Base-by-base conservation (phyloP, 1,140 invertebrate species). In the Ylistrum balloti region DNA sequence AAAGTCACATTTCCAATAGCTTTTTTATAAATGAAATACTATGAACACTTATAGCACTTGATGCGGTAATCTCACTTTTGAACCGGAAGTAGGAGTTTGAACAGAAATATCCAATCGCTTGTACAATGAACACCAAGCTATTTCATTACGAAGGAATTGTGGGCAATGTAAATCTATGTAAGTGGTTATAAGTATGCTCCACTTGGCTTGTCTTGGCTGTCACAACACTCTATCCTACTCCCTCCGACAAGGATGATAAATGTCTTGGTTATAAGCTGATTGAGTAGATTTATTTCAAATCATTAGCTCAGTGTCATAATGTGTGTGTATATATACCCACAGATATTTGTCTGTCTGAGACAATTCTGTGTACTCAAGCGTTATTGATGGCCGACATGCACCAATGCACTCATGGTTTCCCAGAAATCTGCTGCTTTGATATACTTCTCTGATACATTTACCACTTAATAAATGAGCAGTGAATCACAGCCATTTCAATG, bases 401-500 rank as follows among this genome's bases (percentile, higher is more conserved):
- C 7, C n/a, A 9, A 1, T 74, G 28, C 56, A 74, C 28, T 28
- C 22, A 74, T 5, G 22, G 0, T 74, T 28, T 74, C 56, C 15
- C 28, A n/a, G 56, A 74, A 74, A 0, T 74, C 56, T n/a, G 22
- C 2, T n/a, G 56, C 56, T n/a, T 35, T 87, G 33, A 38, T 87
- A 35, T 15, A 87, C 86, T 87, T 34, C 20, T 0, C n/a, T 10
- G n/a, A 22, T 33, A 20, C 86, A n/a, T 35, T 87, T 38, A 87
- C 35, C 86, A 38, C 86, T 35, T 87, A 35, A 87, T 87, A 87
- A 34, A 87, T 87, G 33, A n/a, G 11, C 86, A 87, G 33, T 87
- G 86, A 87, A 87, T 87, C 35, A 34, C 86, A n/a, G 33, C 20
- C 33, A 87, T 34, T 87, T 33, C 86, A 87, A 87, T 87, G 35